These are phyloP conservation scores for Dendrophyllia cribrosa DNA, from an alignment of 64 coral and sea anemone genomes.

Conservation along the genomic window DNA sequence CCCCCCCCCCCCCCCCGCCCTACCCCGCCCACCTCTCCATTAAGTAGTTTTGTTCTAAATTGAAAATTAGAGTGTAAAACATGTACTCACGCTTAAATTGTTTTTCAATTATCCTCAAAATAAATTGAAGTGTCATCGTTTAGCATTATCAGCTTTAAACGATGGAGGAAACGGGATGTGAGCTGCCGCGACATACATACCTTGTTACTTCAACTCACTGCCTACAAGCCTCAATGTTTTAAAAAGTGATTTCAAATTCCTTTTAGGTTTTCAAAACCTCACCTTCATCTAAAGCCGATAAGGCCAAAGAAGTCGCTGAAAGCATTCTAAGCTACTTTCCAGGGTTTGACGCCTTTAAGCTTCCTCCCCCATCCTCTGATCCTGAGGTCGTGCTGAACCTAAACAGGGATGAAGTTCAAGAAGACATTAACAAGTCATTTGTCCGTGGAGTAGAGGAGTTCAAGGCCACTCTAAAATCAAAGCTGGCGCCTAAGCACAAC, in stretches of 20 bases:
- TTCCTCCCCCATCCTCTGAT: constrained; percentile 79
- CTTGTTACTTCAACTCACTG: too few species aligned
- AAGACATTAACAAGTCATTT: constrained; percentile 66
- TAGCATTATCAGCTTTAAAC: too few species aligned
- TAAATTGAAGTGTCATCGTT: too few species aligned
- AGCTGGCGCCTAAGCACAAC: constrained; percentile 60
- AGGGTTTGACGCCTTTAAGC: constrained; percentile 76
- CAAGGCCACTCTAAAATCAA: constrained; percentile 48
- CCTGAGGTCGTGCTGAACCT: constrained; percentile 71
- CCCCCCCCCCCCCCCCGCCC: too few species aligned
- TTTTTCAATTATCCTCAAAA: too few species aligned
- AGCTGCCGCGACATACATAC: too few species aligned
- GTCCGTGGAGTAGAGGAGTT: constrained; percentile 65
- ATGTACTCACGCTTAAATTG: too few species aligned
- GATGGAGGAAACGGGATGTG: too few species aligned
- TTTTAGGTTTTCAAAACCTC: constrained; percentile 62
- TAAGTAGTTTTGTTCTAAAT: too few species aligned
- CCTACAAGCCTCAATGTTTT: not conserved
- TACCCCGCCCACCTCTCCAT: too few species aligned
- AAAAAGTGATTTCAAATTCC: not conserved
- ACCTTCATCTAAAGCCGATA: not conserved
- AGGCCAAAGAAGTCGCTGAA: constrained; percentile 63
- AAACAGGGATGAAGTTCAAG: constrained; percentile 38
- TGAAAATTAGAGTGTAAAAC: too few species aligned
- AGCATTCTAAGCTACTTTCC: constrained; percentile 84